A percentile compares a stretch with the other conserved stretches of the same genome.
Evolutionary conservation across 1,140 invertebrate species (phyloP).

Genomic region (Bradysia coprophila): DNA sequence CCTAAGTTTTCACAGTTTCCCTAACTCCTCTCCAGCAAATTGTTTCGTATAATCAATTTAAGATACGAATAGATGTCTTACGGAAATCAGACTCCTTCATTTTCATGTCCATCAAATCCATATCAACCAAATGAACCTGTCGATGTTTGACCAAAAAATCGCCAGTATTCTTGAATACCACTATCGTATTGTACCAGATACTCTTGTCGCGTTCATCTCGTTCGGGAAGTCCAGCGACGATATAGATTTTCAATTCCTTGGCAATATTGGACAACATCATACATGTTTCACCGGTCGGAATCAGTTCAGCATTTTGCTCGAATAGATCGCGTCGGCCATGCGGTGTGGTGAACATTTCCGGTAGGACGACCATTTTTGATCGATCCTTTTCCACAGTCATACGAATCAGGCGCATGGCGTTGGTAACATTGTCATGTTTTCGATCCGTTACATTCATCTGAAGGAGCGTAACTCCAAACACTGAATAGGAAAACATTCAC

Average conservation of each 20-base stretch:
- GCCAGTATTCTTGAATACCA: not conserved
- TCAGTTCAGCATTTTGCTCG: not conserved
- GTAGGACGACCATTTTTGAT: not conserved
- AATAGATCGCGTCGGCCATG: not conserved
- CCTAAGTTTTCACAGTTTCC: no score
- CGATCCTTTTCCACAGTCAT: not conserved
- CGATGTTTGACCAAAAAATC: not conserved
- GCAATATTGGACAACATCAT: not conserved
- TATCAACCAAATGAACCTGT: not conserved
- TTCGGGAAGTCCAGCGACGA: not conserved
- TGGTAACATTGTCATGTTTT: not conserved
- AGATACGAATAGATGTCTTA: no score
- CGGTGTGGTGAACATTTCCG: not conserved
- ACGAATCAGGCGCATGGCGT: not conserved
- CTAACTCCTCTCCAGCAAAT: no score
- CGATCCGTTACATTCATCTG: not conserved
- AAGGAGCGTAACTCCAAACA: not conserved
- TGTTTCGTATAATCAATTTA: no score
- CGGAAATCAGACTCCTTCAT: not conserved
- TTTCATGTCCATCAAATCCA: not conserved
- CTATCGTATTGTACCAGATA: not conserved
- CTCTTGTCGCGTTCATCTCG: not conserved
- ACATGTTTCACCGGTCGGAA: not conserved
- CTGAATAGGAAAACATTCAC: not conserved
- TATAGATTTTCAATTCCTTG: not conserved